These are phyloP conservation scores for Drosophila arizonae DNA, from an alignment of 1,140 invertebrate genomes.

Conservation along the genomic window DNA sequence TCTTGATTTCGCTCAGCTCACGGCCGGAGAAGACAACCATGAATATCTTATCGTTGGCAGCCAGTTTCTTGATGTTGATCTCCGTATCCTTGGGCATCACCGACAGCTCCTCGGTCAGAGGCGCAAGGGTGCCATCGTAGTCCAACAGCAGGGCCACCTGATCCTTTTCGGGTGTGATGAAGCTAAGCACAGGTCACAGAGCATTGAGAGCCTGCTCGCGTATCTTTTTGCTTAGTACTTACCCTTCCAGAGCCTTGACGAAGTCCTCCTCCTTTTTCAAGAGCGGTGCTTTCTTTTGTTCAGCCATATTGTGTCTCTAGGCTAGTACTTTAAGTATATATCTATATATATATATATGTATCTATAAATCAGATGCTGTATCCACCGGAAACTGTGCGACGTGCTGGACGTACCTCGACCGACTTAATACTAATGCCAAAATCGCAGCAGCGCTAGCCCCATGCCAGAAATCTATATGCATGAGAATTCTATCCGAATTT, in stretches of 20 bases:
- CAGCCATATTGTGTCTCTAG: slow-evolving; percentile 72
- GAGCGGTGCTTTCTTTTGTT: slow-evolving; percentile 81
- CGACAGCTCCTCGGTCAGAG: slow-evolving; percentile 93
- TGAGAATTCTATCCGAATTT: slow-evolving; percentile 1
- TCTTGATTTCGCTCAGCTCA: slow-evolving; percentile 92
- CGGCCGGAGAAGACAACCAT: slow-evolving; percentile 94
- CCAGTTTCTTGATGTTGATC: slow-evolving; percentile 90
- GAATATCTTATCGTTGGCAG: slow-evolving; percentile 93
- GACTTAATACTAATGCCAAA: slow-evolving; percentile 79
- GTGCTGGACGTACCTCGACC: slow-evolving; percentile 79
- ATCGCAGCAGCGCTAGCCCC: slow-evolving; percentile 48
- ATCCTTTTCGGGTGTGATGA: slow-evolving; percentile 77
- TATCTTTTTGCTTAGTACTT: slow-evolving; percentile 23
- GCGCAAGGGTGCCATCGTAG: slow-evolving; percentile 95
- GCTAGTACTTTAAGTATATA: slow-evolving; percentile 11
- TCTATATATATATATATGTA: slow-evolving; percentile 18
- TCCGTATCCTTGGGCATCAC: slow-evolving; percentile 92
- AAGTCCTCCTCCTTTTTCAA: slow-evolving; percentile 80
- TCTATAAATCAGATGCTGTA: slow-evolving; percentile 42
- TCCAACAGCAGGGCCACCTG: slow-evolving; percentile 89
- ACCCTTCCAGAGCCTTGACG: slow-evolving; percentile 80
- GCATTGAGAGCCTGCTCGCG: not conserved
- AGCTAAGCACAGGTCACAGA: slow-evolving; percentile 43
- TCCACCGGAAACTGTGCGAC: slow-evolving; percentile 74
- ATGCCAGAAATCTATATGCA: slow-evolving; percentile 54